Percentiles rank a stretch among this genome's conserved stretches.
phyloP scores from a whole-genome alignment of 2,797 vertebrate genomes.

The Megalops cyprinoides region DNA sequence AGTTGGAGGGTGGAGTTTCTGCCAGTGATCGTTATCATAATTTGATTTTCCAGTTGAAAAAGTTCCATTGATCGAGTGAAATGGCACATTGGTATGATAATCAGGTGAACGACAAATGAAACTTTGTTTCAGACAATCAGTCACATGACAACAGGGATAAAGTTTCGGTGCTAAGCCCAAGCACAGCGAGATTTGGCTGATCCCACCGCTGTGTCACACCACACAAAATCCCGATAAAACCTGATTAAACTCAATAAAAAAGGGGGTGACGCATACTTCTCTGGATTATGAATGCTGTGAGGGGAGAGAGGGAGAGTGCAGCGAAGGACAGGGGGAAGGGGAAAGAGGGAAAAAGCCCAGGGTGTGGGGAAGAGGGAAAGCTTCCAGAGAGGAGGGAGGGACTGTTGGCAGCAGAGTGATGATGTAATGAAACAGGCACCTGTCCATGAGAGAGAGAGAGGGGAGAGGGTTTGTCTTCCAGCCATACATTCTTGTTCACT shows the following conservation, averaged over 20 bases:
- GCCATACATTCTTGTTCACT: conserved; percentile 72
- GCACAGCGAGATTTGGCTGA: no score
- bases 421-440: conserved; percentile 67
- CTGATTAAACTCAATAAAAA: not conserved
- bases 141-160: not conserved
- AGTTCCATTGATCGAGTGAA: not conserved
- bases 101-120: not conserved
- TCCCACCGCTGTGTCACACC: not conserved
- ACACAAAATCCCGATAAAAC: no score
- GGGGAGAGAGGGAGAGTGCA: not conserved
- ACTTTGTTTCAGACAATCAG: not conserved
- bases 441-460: conserved; percentile 52
- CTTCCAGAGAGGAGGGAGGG: conserved; percentile 27
- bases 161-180: not conserved
- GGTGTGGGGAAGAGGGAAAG: not conserved
- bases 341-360: not conserved
- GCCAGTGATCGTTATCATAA: not conserved
- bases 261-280: not conserved
- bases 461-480: conserved; percentile 67
- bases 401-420: conserved; percentile 55
- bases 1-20: not conserved
- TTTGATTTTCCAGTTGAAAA: not conserved
- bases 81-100: not conserved
- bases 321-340: not conserved
- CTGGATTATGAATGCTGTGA: not conserved